Evolutionary conservation across 2,797 vertebrate genomes (phyloP), one percentile per base, ranked within the genome.

Genomic region (Odontamblyopus rebecca): DNA sequence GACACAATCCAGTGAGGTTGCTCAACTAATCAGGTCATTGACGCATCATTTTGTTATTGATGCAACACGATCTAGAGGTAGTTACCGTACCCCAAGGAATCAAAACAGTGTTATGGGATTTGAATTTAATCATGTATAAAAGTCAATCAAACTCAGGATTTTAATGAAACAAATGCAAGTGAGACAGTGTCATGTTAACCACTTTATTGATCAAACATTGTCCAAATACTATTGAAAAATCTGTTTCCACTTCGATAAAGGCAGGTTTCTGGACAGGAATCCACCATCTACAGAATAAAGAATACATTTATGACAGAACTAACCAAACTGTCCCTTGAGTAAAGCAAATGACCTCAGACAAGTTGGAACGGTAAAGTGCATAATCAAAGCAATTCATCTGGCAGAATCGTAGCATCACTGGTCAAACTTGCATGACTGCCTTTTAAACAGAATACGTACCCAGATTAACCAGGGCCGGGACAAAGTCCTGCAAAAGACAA

Each of bases 331-430:
- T 29, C 13, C 12, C 13, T 59, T 23, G 11, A 59, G 12, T 26
- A 30, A 8, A 61, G n/a, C 5, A 60, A 56, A 29, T 8, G 72
- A 78, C 85, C 90, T 94, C 94, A 95, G 93, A 91, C 23, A 71
- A 82, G 68, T 84, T 91, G 93, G 93, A 94, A 94, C 93, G 91
- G 93, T 87, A 89, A 60, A 12, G 80, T 67, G 74, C 93, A 91
- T 93, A 94, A 94, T 94, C 94, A 94, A 1, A 0, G 23, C 18
- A 0, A 78, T 2, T 94, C 94, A 95, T 94, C 88, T 94, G 94
- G 94, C 93, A 94, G 92, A 94, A 94, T 94, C 89, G 75, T 66
- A 62, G 91, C 91, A 94, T 94, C 94, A 94, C 57, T 64, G 89
- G 85, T 72, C 66, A 0, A 15, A 61, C 5, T 7, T 6, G 5